Evolutionary conservation across 2,888 invertebrate genomes (phyloP), one percentile per base, ranked within the genome.

Genomic region (Diaphora mendica): DNA sequence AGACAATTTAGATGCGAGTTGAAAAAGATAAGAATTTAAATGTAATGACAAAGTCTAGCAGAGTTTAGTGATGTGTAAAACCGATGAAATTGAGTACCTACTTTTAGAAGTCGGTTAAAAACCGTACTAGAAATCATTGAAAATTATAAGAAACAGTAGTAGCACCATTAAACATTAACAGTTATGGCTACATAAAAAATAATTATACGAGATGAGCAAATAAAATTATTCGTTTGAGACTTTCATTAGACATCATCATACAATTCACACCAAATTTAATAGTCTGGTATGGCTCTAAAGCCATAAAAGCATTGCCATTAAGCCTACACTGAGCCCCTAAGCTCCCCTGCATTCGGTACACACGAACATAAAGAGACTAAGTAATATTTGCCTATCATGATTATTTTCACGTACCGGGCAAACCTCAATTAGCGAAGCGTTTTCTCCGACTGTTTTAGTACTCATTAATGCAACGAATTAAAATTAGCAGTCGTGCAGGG

Each of bases 321-420:
- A 78, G 80, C 80, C 85, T 76, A 23, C 70, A n/a, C 70, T 83
- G 83, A 87, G 85, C 86, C 83, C 76, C 77, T 87, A 89, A 90
- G 87, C 89, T 81, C 83, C 71, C 77, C 59, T 64, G 68, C 75
- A 73, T 68, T 75, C 76, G 64, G 71, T 72, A 67, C 80, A 77
- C 77, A 79, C 78, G 81, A 80, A 80, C 82, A 87, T 88, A 89
- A 87, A 90, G 88, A 87, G 91, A 90, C 91, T 91, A 85, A 87
- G 88, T 89, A 88, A 90, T 91, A 91, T 92, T 91, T 91, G 87
- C 88, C 75, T 82, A 82, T 86, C 84, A 86, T 82, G 85, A 88
- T 89, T 84, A 84, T 88, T 89, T 88, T 83, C 84, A 86, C 85
- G 84, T 83, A 77, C 81, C 85, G 84, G 81, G 79, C 81, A 85